These are phyloP conservation scores for Caenorhabditis uteleia DNA, from an alignment of 2,888 invertebrate species.

Conservation along the genomic window DNA sequence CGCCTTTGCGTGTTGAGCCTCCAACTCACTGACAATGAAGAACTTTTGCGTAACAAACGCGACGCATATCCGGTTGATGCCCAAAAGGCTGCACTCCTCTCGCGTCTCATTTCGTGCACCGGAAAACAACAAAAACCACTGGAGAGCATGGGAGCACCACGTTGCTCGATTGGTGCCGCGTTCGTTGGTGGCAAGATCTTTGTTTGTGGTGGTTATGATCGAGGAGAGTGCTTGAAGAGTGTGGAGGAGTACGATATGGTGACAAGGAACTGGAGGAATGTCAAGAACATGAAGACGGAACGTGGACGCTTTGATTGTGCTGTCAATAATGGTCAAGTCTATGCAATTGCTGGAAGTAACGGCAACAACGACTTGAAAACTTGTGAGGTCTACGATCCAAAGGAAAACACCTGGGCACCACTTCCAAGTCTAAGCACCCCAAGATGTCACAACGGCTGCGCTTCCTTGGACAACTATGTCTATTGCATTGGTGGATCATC, in stretches of 20 bases:
- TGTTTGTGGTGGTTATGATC: conserved; percentile 85
- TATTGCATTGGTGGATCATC: conserved; percentile 84
- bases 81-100: conserved; percentile 42
- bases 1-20: conserved; percentile 75
- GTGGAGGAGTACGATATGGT: conserved; percentile 78
- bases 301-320: conserved; percentile 83
- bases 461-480: conserved; percentile 76
- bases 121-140: conserved; percentile 68
- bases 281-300: conserved; percentile 79
- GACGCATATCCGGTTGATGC: conserved; percentile 31
- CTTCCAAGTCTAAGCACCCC: conserved; percentile 49
- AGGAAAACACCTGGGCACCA: conserved; percentile 74
- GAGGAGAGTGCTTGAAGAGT: conserved; percentile 81
- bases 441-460: conserved; percentile 73
- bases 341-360: conserved; percentile 81
- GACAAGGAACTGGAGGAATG: conserved; percentile 78
- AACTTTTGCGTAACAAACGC: conserved; percentile 40
- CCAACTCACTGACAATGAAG: conserved; percentile 66
- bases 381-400: conserved; percentile 77
- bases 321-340: conserved; percentile 74
- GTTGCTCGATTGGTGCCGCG: conserved; percentile 82
- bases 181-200: conserved; percentile 79
- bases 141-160: conserved; percentile 77
- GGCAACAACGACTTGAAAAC: conserved; percentile 82
- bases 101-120: conserved; percentile 49